Evolutionary conservation across 2,113 vertebrate species (phyloP).

Genomic region (Plotosus lineatus): DNA sequence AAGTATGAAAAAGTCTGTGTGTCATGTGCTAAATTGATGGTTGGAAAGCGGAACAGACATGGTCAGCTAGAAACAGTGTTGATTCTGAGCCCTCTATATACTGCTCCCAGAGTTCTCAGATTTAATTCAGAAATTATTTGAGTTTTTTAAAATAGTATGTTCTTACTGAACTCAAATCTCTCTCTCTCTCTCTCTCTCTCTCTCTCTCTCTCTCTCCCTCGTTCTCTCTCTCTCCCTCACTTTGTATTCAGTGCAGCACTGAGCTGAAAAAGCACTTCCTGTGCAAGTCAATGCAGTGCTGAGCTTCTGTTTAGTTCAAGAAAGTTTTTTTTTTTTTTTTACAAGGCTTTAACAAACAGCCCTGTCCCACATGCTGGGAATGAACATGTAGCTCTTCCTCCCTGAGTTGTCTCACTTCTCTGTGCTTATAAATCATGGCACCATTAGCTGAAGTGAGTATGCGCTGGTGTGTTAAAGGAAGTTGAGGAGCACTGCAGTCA

Average conservation of each 20-base stretch:
- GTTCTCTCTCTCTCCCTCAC: neutral
- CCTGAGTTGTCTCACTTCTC: slow-evolving; percentile 26
- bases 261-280: slow-evolving; percentile 17
- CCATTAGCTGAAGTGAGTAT: slow-evolving; percentile 3
- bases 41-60: too few species aligned
- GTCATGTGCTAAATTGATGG: too few species aligned
- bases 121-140: too few species aligned
- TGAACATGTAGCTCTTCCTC: slow-evolving; percentile 25
- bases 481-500: neutral
- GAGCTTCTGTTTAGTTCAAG: neutral
- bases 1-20: too few species aligned
- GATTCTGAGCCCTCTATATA: too few species aligned
- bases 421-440: slow-evolving; percentile 7
- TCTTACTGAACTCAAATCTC: too few species aligned
- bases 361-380: neutral
- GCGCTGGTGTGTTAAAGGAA: neutral
- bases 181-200: too few species aligned
- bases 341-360: too few species aligned
- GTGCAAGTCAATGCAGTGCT: neutral
- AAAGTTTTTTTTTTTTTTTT: neutral
- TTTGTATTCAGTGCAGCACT: slow-evolving; percentile 12
- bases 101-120: too few species aligned
- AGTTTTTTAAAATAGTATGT: too few species aligned
- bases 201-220: neutral
- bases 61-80: too few species aligned